Conservation (phyloP, 1,140 invertebrate species). For the Araneus ventricosus region DNA sequence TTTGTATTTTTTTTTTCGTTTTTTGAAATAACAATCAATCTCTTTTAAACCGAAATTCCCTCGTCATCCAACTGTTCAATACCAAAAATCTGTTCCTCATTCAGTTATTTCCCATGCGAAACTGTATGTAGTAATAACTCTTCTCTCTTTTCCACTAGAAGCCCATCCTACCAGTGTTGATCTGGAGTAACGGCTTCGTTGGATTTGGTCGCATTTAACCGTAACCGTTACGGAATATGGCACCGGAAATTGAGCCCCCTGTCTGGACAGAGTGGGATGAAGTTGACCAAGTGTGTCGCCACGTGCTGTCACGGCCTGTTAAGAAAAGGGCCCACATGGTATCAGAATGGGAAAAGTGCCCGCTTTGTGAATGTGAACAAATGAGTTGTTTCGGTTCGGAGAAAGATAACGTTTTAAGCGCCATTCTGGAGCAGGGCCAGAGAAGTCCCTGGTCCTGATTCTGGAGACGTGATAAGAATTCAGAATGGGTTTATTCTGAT, state of each 20-base stretch:
- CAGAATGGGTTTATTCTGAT: neutral
- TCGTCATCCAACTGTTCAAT: neutral
- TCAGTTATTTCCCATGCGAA: conserved; percentile 3
- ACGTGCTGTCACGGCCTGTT: neutral
- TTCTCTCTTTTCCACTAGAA: neutral
- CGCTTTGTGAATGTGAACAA: neutral
- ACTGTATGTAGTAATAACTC: neutral
- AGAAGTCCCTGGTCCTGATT: too few relatives aligned
- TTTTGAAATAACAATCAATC: neutral
- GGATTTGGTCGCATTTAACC: conserved; percentile 35
- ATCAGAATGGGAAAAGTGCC: neutral
- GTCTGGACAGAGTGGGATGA: conserved; percentile 17
- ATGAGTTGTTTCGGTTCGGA: neutral
- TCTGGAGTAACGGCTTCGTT: neutral
- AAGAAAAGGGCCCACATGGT: neutral
- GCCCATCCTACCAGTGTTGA: neutral
- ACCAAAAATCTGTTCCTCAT: neutral
- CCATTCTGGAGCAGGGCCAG: too few relatives aligned
- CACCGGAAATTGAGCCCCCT: conserved; percentile 35
- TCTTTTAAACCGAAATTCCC: neutral
- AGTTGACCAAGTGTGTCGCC: conserved; percentile 18
- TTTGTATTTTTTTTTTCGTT: too few relatives aligned
- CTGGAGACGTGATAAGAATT: neutral
- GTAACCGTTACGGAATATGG: conserved; percentile 60
- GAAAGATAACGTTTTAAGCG: neutral